phyloP scores from a whole-genome alignment of 2,797 vertebrate genomes.

The Coilia nasus region DNA sequence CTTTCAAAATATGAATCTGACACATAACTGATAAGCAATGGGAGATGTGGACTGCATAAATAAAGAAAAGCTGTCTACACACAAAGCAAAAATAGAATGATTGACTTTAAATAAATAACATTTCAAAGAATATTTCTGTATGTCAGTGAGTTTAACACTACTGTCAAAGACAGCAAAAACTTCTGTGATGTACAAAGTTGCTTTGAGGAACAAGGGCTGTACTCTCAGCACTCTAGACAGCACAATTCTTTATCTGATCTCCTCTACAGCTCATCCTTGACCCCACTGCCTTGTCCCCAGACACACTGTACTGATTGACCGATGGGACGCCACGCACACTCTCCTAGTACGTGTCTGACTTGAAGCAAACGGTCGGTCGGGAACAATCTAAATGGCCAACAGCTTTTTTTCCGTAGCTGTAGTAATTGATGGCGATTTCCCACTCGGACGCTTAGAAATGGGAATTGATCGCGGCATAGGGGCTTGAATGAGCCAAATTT shows the following conservation, averaged over 20 bases:
- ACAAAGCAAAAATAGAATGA: neutral
- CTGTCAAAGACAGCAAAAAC: neutral
- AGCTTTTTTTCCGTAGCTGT: conserved; percentile 21
- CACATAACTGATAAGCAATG: neutral
- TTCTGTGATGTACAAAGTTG: neutral
- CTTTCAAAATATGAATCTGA: neutral
- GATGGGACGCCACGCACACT: neutral
- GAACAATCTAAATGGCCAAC: neutral
- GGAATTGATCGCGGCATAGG: conserved; percentile 43
- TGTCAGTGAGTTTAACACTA: neutral
- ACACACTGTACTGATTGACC: neutral
- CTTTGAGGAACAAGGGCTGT: neutral
- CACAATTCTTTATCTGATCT: neutral
- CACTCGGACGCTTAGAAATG: conserved; percentile 34
- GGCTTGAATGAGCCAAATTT: conserved; percentile 41
- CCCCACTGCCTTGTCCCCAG: neutral
- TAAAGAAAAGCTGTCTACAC: neutral
- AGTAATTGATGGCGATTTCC: conserved; percentile 50
- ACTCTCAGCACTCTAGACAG: neutral
- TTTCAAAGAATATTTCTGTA: neutral
- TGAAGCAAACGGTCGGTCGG: neutral
- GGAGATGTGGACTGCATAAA: neutral
- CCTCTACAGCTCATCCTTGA: neutral
- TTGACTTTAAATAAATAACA: neutral
- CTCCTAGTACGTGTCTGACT: neutral